Conservation (phyloP, 2,888 invertebrate genomes). For the Zaprionus obscuricornis region DNA sequence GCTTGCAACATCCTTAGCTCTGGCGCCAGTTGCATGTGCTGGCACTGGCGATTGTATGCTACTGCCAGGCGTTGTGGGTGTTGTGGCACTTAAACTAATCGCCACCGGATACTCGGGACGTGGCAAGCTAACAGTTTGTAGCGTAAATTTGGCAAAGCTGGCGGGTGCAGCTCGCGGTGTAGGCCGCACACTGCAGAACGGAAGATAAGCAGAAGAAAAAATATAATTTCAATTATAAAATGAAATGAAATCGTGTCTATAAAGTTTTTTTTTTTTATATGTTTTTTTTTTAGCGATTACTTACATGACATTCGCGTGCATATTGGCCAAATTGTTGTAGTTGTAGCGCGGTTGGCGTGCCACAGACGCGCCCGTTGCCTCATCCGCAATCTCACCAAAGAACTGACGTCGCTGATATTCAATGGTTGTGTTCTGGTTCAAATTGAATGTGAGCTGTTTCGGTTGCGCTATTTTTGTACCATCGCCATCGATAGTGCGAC, state of each 20-base stretch:
- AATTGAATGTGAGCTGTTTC: constrained; percentile 80
- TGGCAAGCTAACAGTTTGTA: constrained; percentile 90
- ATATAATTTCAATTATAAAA: no score
- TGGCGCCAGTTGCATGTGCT: constrained; percentile 51
- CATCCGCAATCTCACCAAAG: constrained; percentile 76
- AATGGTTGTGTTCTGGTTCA: constrained; percentile 83
- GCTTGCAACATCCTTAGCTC: constrained; percentile 63
- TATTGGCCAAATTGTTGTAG: constrained; percentile 79
- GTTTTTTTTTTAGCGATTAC: constrained; percentile 57
- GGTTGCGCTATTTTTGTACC: constrained; percentile 82
- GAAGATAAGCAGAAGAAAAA: background rate
- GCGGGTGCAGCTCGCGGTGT: constrained; percentile 82
- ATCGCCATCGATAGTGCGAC: constrained; percentile 74
- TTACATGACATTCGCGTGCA: constrained; percentile 84
- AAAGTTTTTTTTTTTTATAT: no score
- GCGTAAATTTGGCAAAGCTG: constrained; percentile 86
- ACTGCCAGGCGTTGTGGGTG: constrained; percentile 74
- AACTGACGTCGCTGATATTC: constrained; percentile 81
- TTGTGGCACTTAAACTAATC: constrained; percentile 80
- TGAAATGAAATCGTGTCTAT: no score
- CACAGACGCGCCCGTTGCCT: constrained; percentile 32
- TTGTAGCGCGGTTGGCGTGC: constrained; percentile 69
- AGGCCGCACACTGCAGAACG: constrained; percentile 79
- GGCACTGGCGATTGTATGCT: constrained; percentile 66
- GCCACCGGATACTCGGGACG: constrained; percentile 88